Base-by-base conservation (phyloP, 2,888 invertebrate genomes). In the Idaea biselata region DNA sequence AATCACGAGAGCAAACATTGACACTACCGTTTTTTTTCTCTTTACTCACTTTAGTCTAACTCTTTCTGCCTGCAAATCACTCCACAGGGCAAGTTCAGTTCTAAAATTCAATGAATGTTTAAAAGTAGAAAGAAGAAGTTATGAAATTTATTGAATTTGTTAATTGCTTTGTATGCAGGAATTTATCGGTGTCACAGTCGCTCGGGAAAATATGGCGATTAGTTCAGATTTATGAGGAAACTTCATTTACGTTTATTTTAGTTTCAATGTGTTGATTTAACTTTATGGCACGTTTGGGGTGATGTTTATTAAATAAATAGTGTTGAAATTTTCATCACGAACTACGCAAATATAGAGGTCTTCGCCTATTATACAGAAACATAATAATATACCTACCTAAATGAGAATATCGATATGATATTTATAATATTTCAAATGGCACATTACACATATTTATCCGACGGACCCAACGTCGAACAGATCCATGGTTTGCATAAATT, bases 1-100 rank as follows among this genome's bases (percentile, higher is more conserved):
- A 91, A 91, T 92, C 91, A 91, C 88, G 89, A 82, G 82, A 72
- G 91, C 91, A 90, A 91, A 92, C 89, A 91, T 91, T 91, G 91
- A 91, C 92, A 90, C 84, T 88, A 82, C 82, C 7, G 44, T 87
- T 86, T 89, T 91, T 25, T 91, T 89, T 86, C 86, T 89, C 86
- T 88, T 88, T 88, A 89, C 88, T 89, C 88, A 89, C 90, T 91
- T 44, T 88, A 90, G 83, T 76, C 83, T 84, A 86, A 88, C 87
- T 87, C 84, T 78, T 86, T 87, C 84, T 78, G 77, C 74, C 86
- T 83, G 86, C 86, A 83, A 90, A 88, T 91, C 89, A 91, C 88
- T 89, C 83, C 78, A 82, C 81, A 81, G 77, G 76, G 78, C 73
- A 87, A 84, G 77, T 88, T 88, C 81, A 83, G 84, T 83, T 84